Evolutionary conservation across 2,797 vertebrate species (phyloP).

Genomic region (Manis javanica): DNA sequence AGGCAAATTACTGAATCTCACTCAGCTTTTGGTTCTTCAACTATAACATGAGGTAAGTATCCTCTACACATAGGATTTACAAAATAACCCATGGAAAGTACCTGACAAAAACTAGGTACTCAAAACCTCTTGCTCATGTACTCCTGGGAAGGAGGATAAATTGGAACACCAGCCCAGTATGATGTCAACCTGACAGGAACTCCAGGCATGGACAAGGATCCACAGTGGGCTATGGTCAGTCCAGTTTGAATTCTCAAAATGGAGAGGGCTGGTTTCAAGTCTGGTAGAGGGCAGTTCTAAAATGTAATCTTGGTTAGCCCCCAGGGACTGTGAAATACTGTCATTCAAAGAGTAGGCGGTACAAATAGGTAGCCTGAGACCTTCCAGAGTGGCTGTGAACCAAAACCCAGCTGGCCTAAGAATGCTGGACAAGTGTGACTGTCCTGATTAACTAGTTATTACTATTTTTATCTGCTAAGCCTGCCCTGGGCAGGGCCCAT

Average conservation of each 20-base stretch:
- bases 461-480: conserved; percentile 52
- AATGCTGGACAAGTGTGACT: neutral
- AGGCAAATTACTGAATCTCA: neutral
- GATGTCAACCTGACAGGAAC: neutral
- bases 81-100: neutral
- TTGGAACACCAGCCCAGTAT: neutral
- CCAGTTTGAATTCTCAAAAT: conserved; percentile 4
- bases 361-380: neutral
- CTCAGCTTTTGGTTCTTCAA: neutral
- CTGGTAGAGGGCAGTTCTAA: neutral
- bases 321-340: conserved; percentile 11
- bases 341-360: neutral
- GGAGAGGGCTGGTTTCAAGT: neutral
- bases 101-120: neutral
- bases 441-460: conserved; percentile 63
- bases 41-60: neutral
- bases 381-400: neutral
- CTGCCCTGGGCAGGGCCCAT: conserved; percentile 21
- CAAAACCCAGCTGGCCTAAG: neutral
- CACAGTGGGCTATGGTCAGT: neutral
- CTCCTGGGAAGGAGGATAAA: neutral
- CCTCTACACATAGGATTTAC: neutral
- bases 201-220: neutral
- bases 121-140: neutral
- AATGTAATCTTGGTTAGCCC: neutral